Evolutionary conservation across 2,113 vertebrate genomes (phyloP).

Genomic region (Irena cyanogastra): DNA sequence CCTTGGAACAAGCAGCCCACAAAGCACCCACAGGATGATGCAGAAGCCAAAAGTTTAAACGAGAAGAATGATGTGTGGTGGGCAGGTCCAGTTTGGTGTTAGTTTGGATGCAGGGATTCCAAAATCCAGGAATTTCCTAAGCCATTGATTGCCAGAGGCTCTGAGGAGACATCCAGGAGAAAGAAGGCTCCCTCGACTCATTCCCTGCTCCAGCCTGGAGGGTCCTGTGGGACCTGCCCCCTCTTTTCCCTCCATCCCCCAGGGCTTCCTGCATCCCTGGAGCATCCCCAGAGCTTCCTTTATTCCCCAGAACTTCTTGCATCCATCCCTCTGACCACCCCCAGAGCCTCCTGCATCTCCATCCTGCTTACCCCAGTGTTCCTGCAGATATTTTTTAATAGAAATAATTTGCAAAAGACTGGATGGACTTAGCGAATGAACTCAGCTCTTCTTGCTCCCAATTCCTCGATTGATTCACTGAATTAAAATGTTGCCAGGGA

Average conservation of each 20-base stretch:
- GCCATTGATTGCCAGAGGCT: not conserved
- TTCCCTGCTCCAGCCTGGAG: not conserved
- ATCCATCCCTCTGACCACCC: not conserved
- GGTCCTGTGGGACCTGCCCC: not conserved
- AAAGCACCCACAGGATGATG: not conserved
- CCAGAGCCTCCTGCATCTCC: not conserved
- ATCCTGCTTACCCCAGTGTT: not conserved
- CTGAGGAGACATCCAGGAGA: not conserved
- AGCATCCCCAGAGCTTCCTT: not conserved
- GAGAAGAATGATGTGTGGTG: not conserved
- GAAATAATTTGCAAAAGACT: not conserved
- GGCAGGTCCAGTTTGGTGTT: not conserved
- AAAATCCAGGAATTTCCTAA: not conserved
- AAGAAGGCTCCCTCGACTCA: not conserved
- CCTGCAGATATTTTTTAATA: not conserved
- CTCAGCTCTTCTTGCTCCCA: not conserved
- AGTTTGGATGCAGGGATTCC: not conserved
- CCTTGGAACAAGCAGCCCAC: not conserved
- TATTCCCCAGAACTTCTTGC: not conserved
- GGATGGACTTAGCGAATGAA: rapidly evolving
- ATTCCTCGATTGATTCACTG: not conserved
- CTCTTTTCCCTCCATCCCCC: not conserved
- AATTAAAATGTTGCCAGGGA: not conserved
- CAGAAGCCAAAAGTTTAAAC: not conserved
- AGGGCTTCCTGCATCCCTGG: not conserved